Percentiles rank a stretch among this genome's conserved stretches.
Conservation (phyloP, 1,140 invertebrate genomes). For the Temnothorax curvispinosus region DNA sequence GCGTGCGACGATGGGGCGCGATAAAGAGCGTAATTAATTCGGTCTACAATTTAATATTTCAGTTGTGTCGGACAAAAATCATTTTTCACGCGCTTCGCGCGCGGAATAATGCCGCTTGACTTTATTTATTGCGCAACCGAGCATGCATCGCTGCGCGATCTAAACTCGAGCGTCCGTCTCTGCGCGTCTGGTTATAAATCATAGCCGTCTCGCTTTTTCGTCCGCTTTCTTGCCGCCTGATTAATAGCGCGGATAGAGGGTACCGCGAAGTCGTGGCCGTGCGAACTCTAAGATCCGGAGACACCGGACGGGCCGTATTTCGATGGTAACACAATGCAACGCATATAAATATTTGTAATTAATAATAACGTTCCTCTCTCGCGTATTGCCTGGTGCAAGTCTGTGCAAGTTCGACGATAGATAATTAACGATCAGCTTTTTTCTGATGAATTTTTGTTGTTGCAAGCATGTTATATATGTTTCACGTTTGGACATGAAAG, state of each 20-base stretch:
- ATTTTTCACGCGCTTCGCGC: slow-evolving; percentile 35
- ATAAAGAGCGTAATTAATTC: slow-evolving; percentile 45
- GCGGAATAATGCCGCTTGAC: slow-evolving; percentile 38
- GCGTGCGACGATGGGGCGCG: neutral
- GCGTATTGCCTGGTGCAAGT: neutral
- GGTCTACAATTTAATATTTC: slow-evolving; percentile 44
- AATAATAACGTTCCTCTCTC: neutral
- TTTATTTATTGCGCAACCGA: slow-evolving; percentile 39
- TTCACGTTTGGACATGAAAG: no score
- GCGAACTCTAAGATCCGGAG: slow-evolving; percentile 10
- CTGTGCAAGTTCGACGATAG: neutral
- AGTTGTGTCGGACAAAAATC: slow-evolving; percentile 24
- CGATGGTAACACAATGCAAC: neutral
- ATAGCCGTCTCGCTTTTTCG: slow-evolving; percentile 40
- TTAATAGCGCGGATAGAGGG: slow-evolving; percentile 42
- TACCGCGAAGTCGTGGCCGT: slow-evolving; percentile 24
- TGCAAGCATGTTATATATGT: no score
- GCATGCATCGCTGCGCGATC: slow-evolving; percentile 37
- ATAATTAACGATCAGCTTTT: no score
- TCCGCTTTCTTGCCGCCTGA: slow-evolving; percentile 41
- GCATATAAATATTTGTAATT: neutral
- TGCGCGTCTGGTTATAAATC: slow-evolving; percentile 45
- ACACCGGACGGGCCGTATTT: neutral
- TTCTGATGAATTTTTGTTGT: no score
- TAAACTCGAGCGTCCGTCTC: slow-evolving; percentile 45